Evolutionary conservation across 1,140 invertebrate genomes (phyloP), one percentile per base, ranked within the genome.

Genomic region (Drosophila tristis): DNA sequence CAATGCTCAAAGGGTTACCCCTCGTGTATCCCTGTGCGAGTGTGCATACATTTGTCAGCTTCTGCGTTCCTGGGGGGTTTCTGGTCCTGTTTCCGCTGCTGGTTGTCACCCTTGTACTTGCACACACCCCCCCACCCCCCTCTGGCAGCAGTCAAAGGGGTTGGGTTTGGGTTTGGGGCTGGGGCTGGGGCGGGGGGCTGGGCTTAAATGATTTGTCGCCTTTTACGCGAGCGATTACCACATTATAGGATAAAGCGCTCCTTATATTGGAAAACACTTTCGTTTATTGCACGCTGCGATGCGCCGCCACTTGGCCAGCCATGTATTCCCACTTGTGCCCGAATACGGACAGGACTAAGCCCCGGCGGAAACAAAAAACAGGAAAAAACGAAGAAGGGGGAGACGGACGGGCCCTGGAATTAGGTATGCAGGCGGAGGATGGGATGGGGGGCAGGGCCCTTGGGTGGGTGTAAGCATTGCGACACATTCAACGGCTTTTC

Each of bases 221-320:
- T 90, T 90, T 90, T 90, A 86, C 87, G 87, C 86, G 87, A 90
- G 78, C 86, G 86, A 90, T 90, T 90, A 90, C 86, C 86, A 90
- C 86, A 90, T 90, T 90, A 87, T 90, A 90, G 87, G 86, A 70
- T 80, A 61, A 90, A 80, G 76, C 66, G 87, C 73, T 87, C 49
- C 81, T 90, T 76, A 90, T 90, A 90, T 90, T 75, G 87, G 78
- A 80, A 90, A 90, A 90, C 86, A 90, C 87, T 90, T 90, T 87
- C 81, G 81, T 76, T 81, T 90, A 86, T 82, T 90, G 74, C 87
- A 79, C 56, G 47, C 48, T 39, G 57, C 48, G n/a, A 53, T 35
- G 66, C 26, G 20, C 9, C 43, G 72, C 50, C 59, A 70, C 68
- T 73, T 54, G 54, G 58, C 4, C 20, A 66, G 59, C 26, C 13